phyloP scores from a whole-genome alignment of 2,113 vertebrate genomes.

The Chloropsis hardwickii region DNA sequence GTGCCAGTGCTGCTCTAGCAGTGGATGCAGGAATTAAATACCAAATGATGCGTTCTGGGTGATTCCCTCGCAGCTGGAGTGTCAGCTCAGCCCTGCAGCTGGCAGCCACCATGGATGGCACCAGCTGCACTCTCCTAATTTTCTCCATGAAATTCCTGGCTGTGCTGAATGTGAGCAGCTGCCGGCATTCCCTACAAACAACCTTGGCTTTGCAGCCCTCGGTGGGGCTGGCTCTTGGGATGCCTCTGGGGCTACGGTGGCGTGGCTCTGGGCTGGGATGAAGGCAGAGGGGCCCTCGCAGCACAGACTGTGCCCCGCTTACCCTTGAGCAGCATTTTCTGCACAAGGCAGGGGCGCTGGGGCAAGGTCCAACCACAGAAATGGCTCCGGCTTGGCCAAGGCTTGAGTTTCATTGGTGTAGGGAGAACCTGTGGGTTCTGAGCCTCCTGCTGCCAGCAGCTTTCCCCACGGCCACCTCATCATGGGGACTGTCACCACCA shows the following conservation, averaged over 20 bases:
- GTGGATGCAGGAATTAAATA: not conserved
- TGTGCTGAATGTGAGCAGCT: not conserved
- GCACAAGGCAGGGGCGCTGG: fast-evolving
- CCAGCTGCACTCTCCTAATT: not conserved
- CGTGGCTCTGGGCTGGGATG: not conserved
- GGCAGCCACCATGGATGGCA: not conserved
- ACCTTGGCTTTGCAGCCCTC: not conserved
- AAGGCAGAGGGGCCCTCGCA: not conserved
- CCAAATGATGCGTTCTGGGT: not conserved
- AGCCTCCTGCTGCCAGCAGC: not conserved
- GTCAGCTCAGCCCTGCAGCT: not conserved
- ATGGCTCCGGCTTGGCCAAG: not conserved
- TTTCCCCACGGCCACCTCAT: not conserved
- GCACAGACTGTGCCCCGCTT: fast-evolving
- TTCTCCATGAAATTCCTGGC: not conserved
- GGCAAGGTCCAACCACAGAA: not conserved
- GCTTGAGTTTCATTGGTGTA: not conserved
- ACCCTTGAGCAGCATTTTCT: not conserved
- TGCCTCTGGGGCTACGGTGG: not conserved
- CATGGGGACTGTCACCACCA: not conserved
- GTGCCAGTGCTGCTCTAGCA: not conserved
- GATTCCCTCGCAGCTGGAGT: not conserved
- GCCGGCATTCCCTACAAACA: fast-evolving
- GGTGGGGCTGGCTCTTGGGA: not conserved
- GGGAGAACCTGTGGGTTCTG: not conserved